Conservation (phyloP, 2,113 vertebrate genomes). For the Gobio gobio region DNA sequence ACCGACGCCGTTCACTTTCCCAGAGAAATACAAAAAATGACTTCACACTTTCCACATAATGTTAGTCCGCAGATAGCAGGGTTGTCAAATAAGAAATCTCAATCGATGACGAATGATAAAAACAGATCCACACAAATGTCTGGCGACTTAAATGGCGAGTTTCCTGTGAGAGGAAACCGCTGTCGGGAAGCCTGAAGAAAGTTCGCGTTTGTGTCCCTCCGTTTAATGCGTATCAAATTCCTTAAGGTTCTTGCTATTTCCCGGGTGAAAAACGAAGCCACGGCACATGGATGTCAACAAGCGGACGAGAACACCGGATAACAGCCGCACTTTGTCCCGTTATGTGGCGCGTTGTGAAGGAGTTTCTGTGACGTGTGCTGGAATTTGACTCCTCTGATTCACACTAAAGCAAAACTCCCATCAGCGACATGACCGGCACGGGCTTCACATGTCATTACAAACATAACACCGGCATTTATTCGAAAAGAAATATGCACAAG, state of each 20-base stretch:
- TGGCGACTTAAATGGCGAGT: not conserved
- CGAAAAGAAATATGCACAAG: not conserved
- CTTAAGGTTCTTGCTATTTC: not conserved
- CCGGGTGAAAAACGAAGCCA: not conserved
- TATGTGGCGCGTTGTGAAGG: slow-evolving; percentile 30
- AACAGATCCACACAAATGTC: not conserved
- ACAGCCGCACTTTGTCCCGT: slow-evolving; percentile 30
- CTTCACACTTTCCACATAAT: not conserved
- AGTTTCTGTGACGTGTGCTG: slow-evolving; percentile 70
- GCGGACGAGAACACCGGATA: not conserved
- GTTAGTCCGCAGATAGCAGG: not conserved
- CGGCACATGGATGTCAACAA: not conserved
- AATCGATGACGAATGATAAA: not conserved
- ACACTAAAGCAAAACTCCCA: slow-evolving; percentile 18
- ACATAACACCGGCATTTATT: not conserved
- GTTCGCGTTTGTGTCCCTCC: not conserved
- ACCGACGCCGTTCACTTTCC: not conserved
- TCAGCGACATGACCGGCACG: not conserved
- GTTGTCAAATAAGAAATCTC: too few relatives aligned
- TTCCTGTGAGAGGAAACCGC: not conserved
- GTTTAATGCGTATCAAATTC: not conserved
- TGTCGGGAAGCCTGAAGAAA: not conserved
- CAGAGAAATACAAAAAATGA: too few relatives aligned
- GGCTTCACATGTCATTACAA: not conserved
- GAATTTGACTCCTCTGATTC: slow-evolving; percentile 73